phyloP scores from a whole-genome alignment of 1,140 invertebrate species.

The Drosophila ambigua region DNA sequence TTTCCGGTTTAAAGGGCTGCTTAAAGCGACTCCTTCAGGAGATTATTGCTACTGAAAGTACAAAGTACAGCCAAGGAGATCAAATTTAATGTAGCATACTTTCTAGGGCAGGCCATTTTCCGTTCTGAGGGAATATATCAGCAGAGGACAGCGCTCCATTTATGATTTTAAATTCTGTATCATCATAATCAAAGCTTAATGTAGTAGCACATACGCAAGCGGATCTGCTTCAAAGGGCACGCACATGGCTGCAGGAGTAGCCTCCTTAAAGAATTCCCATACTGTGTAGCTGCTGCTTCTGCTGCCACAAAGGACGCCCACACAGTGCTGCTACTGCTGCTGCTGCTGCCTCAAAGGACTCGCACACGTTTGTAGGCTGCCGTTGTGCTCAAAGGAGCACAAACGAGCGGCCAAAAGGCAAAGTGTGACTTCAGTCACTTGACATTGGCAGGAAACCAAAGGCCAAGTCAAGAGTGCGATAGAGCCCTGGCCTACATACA shows the following conservation, averaged over 20 bases:
- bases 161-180: conserved; percentile 40
- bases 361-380: no score
- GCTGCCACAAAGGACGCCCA: no score
- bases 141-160: conserved; percentile 7
- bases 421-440: conserved; percentile 71
- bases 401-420: conserved; percentile 1
- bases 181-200: conserved; percentile 41
- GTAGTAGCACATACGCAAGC: conserved; percentile 5
- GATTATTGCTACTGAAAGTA: no score
- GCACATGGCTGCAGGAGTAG: no score
- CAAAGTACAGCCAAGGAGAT: neutral
- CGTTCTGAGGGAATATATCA: conserved; percentile 1
- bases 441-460: conserved; percentile 55
- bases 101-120: neutral
- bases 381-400: conserved; percentile 19
- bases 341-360: no score
- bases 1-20: neutral
- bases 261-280: no score
- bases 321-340: no score
- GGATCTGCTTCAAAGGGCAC: conserved; percentile 28
- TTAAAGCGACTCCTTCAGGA: neutral
- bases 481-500: conserved; percentile 46
- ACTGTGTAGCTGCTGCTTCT: no score
- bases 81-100: neutral
- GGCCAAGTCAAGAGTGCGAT: conserved; percentile 40